A percentile compares a stretch with the other conserved stretches of the same genome.
These are phyloP conservation scores for Plebejus melissa DNA, from an alignment of 2,888 invertebrate species.

Conservation along the genomic window DNA sequence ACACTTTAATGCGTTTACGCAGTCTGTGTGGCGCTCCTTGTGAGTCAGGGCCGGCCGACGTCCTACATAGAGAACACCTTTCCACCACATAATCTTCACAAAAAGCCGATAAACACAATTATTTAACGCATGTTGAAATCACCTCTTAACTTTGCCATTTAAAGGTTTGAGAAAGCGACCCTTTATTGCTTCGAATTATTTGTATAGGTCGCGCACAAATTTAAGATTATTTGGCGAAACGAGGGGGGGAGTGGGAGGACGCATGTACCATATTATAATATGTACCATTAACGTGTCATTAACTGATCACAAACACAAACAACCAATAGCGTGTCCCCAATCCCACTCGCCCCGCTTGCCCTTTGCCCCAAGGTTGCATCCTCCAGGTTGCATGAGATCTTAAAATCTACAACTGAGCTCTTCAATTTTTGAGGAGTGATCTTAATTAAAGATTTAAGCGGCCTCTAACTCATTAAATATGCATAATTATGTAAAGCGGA, in stretches of 20 bases:
- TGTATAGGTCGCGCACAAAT: not conserved
- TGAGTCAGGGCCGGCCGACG: slow-evolving; percentile 63
- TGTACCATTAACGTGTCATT: no score
- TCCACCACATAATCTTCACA: slow-evolving; percentile 25
- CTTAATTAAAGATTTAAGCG: not conserved
- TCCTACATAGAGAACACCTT: slow-evolving; percentile 47
- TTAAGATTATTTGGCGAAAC: not conserved
- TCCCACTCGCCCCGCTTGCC: no score
- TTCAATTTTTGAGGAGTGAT: no score
- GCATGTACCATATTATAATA: no score
- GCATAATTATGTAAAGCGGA: not conserved
- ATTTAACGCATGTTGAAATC: slow-evolving; percentile 11
- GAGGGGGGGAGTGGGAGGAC: no score
- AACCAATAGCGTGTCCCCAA: no score
- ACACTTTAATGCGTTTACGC: not conserved
- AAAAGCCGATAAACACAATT: slow-evolving; percentile 17
- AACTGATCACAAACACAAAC: no score
- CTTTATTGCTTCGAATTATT: not conserved
- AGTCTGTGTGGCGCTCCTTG: slow-evolving; percentile 1
- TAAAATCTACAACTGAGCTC: not conserved
- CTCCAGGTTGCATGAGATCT: not conserved
- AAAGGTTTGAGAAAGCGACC: slow-evolving; percentile 5
- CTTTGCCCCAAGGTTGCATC: not conserved
- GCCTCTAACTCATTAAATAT: not conserved
- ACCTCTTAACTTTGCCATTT: slow-evolving; percentile 17